Percentiles rank a stretch among this genome's conserved stretches.
Conservation (phyloP, 2,888 invertebrate species). For the Troides aeacus region DNA sequence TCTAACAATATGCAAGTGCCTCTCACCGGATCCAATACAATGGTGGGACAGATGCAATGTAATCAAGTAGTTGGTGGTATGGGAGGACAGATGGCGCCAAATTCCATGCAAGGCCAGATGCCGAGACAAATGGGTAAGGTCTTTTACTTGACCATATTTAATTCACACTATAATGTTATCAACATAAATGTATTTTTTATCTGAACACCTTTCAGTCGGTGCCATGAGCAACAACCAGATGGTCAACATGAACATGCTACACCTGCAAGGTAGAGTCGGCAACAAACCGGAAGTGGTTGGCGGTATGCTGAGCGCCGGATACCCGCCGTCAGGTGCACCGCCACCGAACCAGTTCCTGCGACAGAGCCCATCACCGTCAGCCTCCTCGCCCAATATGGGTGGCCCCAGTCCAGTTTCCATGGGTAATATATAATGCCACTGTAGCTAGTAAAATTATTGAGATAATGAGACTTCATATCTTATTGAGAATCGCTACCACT, state of each 20-base stretch:
- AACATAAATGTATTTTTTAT: too few species aligned
- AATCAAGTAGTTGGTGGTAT: slow-evolving; percentile 74
- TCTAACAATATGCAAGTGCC: slow-evolving; percentile 64
- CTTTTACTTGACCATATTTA: not conserved
- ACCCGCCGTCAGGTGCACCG: slow-evolving; percentile 79
- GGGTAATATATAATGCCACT: slow-evolving; percentile 45
- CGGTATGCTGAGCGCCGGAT: slow-evolving; percentile 70
- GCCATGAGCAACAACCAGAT: slow-evolving; percentile 69
- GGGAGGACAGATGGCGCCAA: slow-evolving; percentile 65
- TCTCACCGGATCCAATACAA: slow-evolving; percentile 58
- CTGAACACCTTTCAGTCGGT: slow-evolving; percentile 42
- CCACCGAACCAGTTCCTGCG: slow-evolving; percentile 88
- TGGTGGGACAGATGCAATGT: slow-evolving; percentile 69
- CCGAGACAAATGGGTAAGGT: slow-evolving; percentile 73
- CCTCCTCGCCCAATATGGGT: slow-evolving; percentile 83
- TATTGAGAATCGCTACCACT: too few species aligned
- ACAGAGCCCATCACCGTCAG: slow-evolving; percentile 89
- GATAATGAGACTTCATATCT: too few species aligned
- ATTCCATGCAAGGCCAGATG: slow-evolving; percentile 63
- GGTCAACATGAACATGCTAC: slow-evolving; percentile 69
- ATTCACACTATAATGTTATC: too few species aligned
- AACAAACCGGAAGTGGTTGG: slow-evolving; percentile 57
- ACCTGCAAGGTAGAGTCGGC: slow-evolving; percentile 61
- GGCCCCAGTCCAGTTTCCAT: slow-evolving; percentile 77
- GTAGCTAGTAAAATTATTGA: too few species aligned